A percentile compares a stretch with the other conserved stretches of the same genome.
Evolutionary conservation across 2,888 invertebrate species (phyloP).

Genomic region (Biston stratarius): DNA sequence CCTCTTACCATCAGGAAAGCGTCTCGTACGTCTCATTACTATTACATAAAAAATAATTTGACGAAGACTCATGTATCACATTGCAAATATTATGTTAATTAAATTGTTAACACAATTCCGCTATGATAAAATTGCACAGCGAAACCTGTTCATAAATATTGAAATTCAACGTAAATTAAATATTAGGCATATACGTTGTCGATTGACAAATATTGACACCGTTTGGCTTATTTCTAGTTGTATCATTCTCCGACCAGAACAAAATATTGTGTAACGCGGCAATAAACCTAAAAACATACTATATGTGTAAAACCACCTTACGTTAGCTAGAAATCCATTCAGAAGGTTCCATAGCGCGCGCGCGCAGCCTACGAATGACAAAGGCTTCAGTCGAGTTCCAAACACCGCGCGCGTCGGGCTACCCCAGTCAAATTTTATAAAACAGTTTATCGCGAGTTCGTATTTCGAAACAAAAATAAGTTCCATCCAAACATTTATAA

Average conservation of each 20-base stretch:
- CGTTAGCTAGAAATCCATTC: constrained; percentile 34
- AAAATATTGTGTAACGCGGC: constrained; percentile 36
- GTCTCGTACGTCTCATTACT: too few species aligned
- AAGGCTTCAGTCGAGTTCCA: constrained; percentile 49
- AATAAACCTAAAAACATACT: constrained; percentile 41
- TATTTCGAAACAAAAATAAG: constrained; percentile 20
- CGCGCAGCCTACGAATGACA: constrained; percentile 27
- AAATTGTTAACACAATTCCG: too few species aligned
- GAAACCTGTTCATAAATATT: neutral
- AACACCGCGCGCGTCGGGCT: constrained; percentile 46
- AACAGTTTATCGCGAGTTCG: constrained; percentile 38
- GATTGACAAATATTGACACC: constrained; percentile 23
- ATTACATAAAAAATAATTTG: too few species aligned
- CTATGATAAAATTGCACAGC: neutral
- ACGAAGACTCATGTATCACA: neutral
- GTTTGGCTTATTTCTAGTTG: constrained; percentile 6
- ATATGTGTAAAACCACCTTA: constrained; percentile 35
- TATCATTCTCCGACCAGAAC: constrained; percentile 20
- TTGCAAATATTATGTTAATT: neutral
- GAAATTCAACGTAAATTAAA: neutral
- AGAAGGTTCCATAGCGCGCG: constrained; percentile 46
- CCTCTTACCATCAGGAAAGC: neutral
- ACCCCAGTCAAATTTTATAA: constrained; percentile 10
- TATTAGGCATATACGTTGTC: neutral
- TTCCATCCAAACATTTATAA: constrained; percentile 24